Evolutionary conservation across 1,140 invertebrate genomes (phyloP).

Genomic region (Nasonia giraulti): DNA sequence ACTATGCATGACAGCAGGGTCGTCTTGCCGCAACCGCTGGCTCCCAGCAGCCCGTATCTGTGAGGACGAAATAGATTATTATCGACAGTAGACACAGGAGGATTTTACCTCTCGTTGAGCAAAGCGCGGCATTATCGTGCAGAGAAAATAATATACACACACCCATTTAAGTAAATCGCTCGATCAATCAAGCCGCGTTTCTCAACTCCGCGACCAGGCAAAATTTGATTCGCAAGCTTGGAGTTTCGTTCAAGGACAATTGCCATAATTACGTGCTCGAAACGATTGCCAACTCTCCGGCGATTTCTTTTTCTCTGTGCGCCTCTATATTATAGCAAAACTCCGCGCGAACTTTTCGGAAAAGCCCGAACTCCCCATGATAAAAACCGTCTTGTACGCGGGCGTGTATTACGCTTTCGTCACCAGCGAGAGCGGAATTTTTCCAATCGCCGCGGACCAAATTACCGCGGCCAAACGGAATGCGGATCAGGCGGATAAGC

Average conservation of each 20-base stretch:
- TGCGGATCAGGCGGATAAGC: constrained; percentile 24
- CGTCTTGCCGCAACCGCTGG: constrained; percentile 90
- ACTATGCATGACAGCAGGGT: constrained; percentile 92
- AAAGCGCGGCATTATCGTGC: too few relatives aligned
- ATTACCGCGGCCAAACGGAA: background rate
- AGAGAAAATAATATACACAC: too few relatives aligned
- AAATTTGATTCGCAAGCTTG: background rate
- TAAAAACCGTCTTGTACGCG: too few relatives aligned
- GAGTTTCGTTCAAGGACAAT: constrained; percentile 5
- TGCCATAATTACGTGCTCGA: constrained; percentile 2
- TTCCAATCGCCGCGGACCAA: background rate
- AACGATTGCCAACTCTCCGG: background rate
- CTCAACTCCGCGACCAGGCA: background rate
- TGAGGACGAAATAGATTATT: constrained; percentile 41
- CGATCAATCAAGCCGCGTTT: background rate
- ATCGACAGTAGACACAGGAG: background rate
- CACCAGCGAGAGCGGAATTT: background rate
- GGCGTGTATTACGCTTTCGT: background rate
- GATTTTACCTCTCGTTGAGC: background rate
- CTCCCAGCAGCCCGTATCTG: constrained; percentile 91
- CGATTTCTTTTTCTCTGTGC: background rate
- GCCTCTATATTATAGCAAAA: too few relatives aligned
- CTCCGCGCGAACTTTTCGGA: too few relatives aligned
- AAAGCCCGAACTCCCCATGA: too few relatives aligned
- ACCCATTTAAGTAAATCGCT: too few relatives aligned